Conservation (phyloP, 2,797 vertebrate species). For the Paguma larvata region DNA sequence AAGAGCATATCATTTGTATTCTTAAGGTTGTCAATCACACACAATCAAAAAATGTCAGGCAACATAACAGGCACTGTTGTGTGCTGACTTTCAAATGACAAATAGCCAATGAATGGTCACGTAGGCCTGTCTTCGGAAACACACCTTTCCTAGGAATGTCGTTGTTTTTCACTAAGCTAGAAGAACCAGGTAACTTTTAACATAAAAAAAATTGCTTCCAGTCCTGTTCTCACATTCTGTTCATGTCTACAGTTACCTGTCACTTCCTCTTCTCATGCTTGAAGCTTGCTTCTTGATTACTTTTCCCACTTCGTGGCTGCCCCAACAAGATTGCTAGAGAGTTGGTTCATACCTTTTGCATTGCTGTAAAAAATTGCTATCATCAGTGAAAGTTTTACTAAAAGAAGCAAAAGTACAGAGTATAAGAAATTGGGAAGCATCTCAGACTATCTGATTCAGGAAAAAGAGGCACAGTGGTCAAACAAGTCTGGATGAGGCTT, state of each 20-base stretch:
- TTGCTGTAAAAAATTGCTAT: background rate
- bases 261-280: background rate
- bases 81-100: background rate
- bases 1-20: background rate
- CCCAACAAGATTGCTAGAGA: background rate
- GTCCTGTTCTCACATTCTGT: background rate
- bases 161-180: background rate
- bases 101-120: background rate
- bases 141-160: background rate
- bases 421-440: background rate
- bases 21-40: background rate
- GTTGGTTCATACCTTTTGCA: background rate
- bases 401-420: background rate
- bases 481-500: background rate
- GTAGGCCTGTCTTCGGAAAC: background rate
- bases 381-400: background rate
- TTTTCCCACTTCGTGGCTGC: background rate
- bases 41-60: background rate
- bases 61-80: no score
- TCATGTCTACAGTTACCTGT: background rate
- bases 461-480: background rate
- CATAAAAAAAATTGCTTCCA: background rate
- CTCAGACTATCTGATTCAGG: background rate
- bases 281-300: background rate
- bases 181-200: slow-evolving; percentile 38